Evolutionary conservation across 2,113 vertebrate genomes (phyloP).

Genomic region (Globicephala melas): DNA sequence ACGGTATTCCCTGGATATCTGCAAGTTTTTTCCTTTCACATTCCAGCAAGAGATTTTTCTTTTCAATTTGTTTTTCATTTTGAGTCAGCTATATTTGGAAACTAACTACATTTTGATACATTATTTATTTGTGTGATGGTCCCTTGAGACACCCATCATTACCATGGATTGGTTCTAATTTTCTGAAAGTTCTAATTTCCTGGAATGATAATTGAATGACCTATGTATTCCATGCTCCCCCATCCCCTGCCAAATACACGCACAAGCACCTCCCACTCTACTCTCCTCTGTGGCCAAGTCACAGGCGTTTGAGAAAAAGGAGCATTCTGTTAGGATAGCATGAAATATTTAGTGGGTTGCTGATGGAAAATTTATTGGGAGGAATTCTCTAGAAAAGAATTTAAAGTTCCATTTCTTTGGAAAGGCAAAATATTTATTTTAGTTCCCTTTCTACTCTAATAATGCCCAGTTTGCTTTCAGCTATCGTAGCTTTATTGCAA

Average conservation of each 20-base stretch:
- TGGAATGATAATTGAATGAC: not conserved
- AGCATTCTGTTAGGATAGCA: not conserved
- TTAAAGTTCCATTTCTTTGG: not conserved
- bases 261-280: not conserved
- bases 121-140: conserved; percentile 18
- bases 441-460: not conserved
- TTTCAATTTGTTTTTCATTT: conserved; percentile 32
- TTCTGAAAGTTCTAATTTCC: conserved; percentile 7
- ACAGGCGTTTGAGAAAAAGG: not conserved
- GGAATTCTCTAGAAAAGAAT: not conserved
- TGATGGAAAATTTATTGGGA: not conserved
- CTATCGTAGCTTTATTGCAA: not conserved
- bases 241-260: not conserved
- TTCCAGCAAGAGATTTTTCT: not conserved
- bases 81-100: not conserved
- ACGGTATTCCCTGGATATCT: conserved; percentile 23
- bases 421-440: not conserved
- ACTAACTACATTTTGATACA: not conserved
- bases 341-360: not conserved
- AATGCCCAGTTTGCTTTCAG: not conserved
- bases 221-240: not conserved
- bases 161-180: not conserved
- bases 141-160: not conserved
- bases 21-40: not conserved
- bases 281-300: not conserved